Percentiles rank a stretch among this genome's conserved stretches.
Conservation (phyloP, 1,140 invertebrate species). For the Heterodera carotae region DNA sequence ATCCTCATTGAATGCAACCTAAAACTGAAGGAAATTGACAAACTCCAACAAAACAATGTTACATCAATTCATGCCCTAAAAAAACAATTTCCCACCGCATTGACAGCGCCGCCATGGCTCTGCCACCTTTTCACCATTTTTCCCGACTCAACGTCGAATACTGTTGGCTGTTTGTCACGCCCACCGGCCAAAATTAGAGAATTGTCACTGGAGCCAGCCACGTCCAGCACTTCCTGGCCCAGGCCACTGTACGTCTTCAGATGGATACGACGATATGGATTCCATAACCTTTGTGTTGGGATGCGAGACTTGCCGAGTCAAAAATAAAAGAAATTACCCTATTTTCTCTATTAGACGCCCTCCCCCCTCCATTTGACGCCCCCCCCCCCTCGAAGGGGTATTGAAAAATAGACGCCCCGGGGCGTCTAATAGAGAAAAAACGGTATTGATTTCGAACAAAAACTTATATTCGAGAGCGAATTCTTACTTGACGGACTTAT, state of each 20-base stretch:
- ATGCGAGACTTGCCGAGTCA: too few species aligned
- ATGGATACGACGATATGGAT: slow-evolving; percentile 43
- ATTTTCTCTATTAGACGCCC: too few species aligned
- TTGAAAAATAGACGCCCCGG: too few species aligned
- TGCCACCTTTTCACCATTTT: slow-evolving; percentile 54
- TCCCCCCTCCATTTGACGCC: too few species aligned
- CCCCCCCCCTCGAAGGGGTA: too few species aligned
- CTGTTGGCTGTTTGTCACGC: slow-evolving; percentile 50
- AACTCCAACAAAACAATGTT: background rate
- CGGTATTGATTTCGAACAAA: too few species aligned
- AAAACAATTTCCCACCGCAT: slow-evolving; percentile 30
- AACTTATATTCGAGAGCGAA: too few species aligned
- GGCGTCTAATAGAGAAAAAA: too few species aligned
- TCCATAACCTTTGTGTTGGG: slow-evolving; percentile 31
- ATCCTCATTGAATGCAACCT: slow-evolving; percentile 49
- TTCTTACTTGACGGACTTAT: slow-evolving; percentile 41
- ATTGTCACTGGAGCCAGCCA: slow-evolving; percentile 48
- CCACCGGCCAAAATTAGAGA: slow-evolving; percentile 49
- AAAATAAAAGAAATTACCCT: too few species aligned
- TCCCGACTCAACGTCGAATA: slow-evolving; percentile 54
- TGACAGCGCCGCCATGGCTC: slow-evolving; percentile 51
- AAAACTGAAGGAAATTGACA: background rate
- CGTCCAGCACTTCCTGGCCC: slow-evolving; percentile 41
- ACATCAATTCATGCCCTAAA: too few species aligned
- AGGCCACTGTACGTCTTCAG: slow-evolving; percentile 40